A percentile compares a stretch with the other conserved stretches of the same genome.
Evolutionary conservation across 2,888 invertebrate genomes (phyloP).

Genomic region (Sturmia bella): DNA sequence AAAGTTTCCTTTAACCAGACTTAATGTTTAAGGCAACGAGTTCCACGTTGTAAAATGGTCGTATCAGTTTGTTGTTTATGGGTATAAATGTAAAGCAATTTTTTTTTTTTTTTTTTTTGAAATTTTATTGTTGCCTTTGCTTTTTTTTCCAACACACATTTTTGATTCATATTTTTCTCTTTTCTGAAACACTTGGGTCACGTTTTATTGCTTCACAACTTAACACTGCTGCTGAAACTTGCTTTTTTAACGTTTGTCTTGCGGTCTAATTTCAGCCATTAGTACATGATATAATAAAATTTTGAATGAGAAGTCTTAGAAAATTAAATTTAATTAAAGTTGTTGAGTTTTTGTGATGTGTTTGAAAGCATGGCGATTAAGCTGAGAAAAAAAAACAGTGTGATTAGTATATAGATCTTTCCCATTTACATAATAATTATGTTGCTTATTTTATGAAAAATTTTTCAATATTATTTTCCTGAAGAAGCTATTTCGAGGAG

Average conservation of each 20-base stretch:
- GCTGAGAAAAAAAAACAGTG: no score
- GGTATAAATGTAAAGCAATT: conserved; percentile 11
- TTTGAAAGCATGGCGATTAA: no score
- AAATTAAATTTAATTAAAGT: no score
- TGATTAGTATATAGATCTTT: no score
- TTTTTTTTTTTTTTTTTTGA: no score
- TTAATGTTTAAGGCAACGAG: conserved; percentile 24
- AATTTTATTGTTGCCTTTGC: conserved; percentile 23
- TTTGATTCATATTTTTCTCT: neutral
- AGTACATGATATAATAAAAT: neutral
- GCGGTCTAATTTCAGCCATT: conserved; percentile 12
- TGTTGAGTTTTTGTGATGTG: no score
- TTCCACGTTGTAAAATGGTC: neutral
- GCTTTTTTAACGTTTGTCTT: conserved; percentile 10
- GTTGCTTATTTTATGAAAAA: no score
- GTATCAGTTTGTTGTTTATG: neutral
- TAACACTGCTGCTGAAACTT: conserved; percentile 53
- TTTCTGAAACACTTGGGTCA: conserved; percentile 65
- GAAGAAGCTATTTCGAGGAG: no score
- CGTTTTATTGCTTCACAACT: conserved; percentile 65
- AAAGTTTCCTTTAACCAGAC: conserved; percentile 30
- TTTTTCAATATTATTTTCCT: no score
- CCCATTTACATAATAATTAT: no score
- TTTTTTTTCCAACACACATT: neutral
- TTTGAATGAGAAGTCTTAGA: neutral